phyloP scores from a whole-genome alignment of 1,140 invertebrate genomes.

The Druon quercuslanigerum region DNA sequence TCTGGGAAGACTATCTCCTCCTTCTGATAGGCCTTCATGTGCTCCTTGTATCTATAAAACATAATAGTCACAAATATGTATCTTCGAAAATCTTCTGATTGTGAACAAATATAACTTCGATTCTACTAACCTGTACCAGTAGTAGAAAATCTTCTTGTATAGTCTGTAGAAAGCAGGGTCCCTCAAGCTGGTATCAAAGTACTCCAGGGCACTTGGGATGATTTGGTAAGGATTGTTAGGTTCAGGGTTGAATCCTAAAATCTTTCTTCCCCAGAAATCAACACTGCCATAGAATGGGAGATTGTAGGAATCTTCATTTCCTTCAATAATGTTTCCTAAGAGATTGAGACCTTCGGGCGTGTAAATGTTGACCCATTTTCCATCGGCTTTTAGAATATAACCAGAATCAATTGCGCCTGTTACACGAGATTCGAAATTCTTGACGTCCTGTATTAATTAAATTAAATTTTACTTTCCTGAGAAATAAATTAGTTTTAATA shows the following conservation, averaged over 20 bases:
- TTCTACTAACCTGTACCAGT: conserved; percentile 71
- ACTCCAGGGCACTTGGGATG: conserved; percentile 76
- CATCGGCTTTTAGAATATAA: conserved; percentile 57
- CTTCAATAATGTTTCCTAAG: conserved; percentile 76
- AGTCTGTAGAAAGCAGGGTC: conserved; percentile 83
- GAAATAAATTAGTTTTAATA: background rate
- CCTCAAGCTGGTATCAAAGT: conserved; percentile 78
- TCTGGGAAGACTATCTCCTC: conserved; percentile 79
- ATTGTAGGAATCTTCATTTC: conserved; percentile 75
- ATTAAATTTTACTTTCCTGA: background rate
- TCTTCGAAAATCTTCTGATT: background rate
- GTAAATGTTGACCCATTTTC: conserved; percentile 63
- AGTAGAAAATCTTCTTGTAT: conserved; percentile 77
- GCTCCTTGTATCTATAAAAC: conserved; percentile 64
- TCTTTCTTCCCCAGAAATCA: conserved; percentile 68
- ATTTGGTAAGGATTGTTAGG: conserved; percentile 73
- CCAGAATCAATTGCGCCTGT: conserved; percentile 74
- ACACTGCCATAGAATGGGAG: conserved; percentile 77
- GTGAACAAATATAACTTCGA: background rate
- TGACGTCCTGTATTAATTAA: conserved; percentile 54
- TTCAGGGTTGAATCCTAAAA: conserved; percentile 72
- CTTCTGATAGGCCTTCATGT: conserved; percentile 77
- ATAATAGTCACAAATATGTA: background rate
- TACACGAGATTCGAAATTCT: conserved; percentile 70
- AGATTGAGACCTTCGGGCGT: conserved; percentile 66